phyloP scores from a whole-genome alignment of 1,140 invertebrate species.

The Drosophila baimaii region DNA sequence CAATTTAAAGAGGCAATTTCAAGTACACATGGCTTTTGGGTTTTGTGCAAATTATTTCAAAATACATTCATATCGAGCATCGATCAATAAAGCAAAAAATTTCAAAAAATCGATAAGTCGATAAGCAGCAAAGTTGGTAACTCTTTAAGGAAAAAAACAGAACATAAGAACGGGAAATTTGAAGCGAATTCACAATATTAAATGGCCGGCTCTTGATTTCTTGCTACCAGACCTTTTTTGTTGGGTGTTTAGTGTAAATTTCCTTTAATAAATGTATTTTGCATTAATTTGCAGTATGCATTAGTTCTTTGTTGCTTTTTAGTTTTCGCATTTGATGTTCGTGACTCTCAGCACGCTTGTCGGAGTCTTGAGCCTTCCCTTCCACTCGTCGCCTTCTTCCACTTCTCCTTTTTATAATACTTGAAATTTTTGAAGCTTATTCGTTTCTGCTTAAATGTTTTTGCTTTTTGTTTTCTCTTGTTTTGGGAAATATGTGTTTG shows the following conservation, averaged over 20 bases:
- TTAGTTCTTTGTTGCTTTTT: conserved; percentile 23
- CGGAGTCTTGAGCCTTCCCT: conserved; percentile 34
- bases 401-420: conserved; percentile 54
- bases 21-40: conserved; percentile 10
- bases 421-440: conserved; percentile 71
- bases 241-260: conserved; percentile 34
- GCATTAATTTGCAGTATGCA: conserved; percentile 61
- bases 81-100: conserved; percentile 6
- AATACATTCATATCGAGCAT: conserved; percentile 28
- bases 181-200: conserved; percentile 12
- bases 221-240: conserved; percentile 9
- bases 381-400: conserved; percentile 24
- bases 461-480: conserved; percentile 19
- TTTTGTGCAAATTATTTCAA: conserved; percentile 54
- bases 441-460: conserved; percentile 40
- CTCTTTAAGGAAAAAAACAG: neutral
- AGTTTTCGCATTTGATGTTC: conserved; percentile 14
- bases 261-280: conserved; percentile 56
- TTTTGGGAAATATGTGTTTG: conserved; percentile 48
- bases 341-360: conserved; percentile 52
- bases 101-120: conserved; percentile 6
- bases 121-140: neutral
- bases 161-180: neutral
- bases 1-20: conserved; percentile 34
- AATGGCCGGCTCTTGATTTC: conserved; percentile 5